Evolutionary conservation across 2,113 vertebrate genomes (phyloP).

Genomic region (Tautogolabrus adspersus): DNA sequence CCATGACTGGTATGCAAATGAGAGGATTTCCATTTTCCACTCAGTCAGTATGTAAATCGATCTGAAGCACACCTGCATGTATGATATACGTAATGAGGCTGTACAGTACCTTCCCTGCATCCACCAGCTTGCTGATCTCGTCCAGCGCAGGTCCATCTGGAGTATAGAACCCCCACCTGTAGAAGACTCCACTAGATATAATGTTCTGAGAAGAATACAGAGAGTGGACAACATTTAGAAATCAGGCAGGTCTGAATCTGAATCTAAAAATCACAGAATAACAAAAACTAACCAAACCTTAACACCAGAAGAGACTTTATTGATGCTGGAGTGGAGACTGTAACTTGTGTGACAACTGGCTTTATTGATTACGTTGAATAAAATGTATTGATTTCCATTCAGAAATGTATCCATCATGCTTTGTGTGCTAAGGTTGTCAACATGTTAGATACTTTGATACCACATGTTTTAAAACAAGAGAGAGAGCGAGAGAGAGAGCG

Average conservation of each 20-base stretch:
- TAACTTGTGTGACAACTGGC: too few relatives aligned
- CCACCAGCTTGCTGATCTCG: conserved; percentile 88
- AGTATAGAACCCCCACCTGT: conserved; percentile 93
- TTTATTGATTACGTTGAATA: too few relatives aligned
- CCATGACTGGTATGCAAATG: conserved; percentile 38
- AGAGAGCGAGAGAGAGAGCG: too few relatives aligned
- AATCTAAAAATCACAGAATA: too few relatives aligned
- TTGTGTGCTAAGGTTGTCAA: too few relatives aligned
- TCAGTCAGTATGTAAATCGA: conserved; percentile 1
- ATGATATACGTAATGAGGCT: conserved; percentile 16
- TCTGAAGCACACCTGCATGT: conserved; percentile 2
- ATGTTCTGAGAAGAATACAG: conserved; percentile 81
- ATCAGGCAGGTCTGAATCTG: neutral
- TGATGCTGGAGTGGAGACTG: too few relatives aligned
- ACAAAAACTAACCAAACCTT: too few relatives aligned
- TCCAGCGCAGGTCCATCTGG: conserved; percentile 90
- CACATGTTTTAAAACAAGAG: too few relatives aligned
- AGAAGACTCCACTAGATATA: conserved; percentile 90
- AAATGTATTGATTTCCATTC: too few relatives aligned
- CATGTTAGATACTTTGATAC: too few relatives aligned
- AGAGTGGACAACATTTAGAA: neutral
- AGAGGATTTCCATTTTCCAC: conserved; percentile 20
- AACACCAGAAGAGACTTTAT: too few relatives aligned
- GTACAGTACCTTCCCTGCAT: conserved; percentile 89
- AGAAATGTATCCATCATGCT: too few relatives aligned